A percentile compares a stretch with the other conserved stretches of the same genome.
Evolutionary conservation across 64 coral and sea anemone genomes (phyloP).

Genomic region (Montipora foliosa): DNA sequence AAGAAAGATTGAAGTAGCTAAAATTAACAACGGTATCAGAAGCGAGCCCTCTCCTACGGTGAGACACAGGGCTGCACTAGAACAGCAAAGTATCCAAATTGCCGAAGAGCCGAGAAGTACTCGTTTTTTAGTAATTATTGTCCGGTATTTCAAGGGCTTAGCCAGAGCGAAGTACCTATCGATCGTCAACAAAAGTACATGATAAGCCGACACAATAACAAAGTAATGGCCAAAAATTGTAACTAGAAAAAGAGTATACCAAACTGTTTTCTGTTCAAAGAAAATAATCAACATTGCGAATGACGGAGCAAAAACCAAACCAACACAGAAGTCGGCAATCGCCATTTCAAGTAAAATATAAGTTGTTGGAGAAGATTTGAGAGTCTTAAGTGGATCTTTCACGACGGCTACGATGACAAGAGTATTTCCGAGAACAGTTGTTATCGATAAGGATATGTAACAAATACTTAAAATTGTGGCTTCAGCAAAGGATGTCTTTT

Average conservation of each 20-base stretch:
- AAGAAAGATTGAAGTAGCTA: not conserved
- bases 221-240: not conserved
- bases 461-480: not conserved
- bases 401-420: constrained; percentile 41
- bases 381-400: constrained; percentile 29
- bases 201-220: not conserved
- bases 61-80: too few species aligned
- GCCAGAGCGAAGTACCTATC: constrained; percentile 37
- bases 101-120: not conserved
- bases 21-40: not conserved
- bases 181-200: constrained; percentile 27
- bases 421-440: constrained; percentile 9
- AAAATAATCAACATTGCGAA: not conserved
- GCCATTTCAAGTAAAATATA: not conserved
- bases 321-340: constrained; percentile 4
- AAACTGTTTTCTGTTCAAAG: not conserved
- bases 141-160: constrained; percentile 39
- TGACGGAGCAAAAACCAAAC: not conserved
- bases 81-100: constrained; percentile 17
- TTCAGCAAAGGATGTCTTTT: not conserved
- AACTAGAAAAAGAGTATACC: not conserved
- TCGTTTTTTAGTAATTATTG: constrained; percentile 36
- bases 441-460: not conserved
- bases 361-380: constrained; percentile 3
- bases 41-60: not conserved